Conservation (phyloP, 2,888 invertebrate genomes). For the Noctua fimbriata region DNA sequence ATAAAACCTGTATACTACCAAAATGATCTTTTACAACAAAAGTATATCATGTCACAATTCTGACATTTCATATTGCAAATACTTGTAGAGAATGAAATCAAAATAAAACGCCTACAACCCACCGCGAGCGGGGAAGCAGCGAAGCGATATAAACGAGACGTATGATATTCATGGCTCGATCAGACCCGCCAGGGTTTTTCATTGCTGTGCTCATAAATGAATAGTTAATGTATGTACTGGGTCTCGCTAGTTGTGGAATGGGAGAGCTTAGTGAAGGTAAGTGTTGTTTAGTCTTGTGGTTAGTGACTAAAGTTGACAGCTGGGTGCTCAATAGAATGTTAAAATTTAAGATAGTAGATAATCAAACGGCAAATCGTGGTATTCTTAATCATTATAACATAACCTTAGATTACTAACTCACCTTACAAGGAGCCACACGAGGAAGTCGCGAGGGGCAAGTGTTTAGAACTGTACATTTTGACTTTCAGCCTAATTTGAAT, state of each 20-base stretch:
- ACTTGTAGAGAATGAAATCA: constrained; percentile 18
- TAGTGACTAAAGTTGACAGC: neutral
- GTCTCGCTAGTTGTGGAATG: neutral
- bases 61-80: constrained; percentile 21
- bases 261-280: neutral
- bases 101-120: constrained; percentile 33
- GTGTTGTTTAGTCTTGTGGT: neutral
- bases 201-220: constrained; percentile 53
- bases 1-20: neutral
- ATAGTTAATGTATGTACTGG: constrained; percentile 49
- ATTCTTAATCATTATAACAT: neutral
- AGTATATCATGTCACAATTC: neutral
- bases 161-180: constrained; percentile 49
- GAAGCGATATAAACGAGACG: constrained; percentile 32
- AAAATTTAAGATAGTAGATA: neutral
- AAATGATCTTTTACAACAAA: neutral
- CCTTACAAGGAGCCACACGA: neutral
- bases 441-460: neutral
- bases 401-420: neutral
- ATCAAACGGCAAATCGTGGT: neutral
- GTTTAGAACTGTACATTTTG: neutral
- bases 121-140: constrained; percentile 15
- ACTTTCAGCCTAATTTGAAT: neutral
- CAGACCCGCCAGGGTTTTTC: constrained; percentile 34
- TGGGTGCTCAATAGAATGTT: neutral